phyloP scores from a whole-genome alignment of 2,888 invertebrate genomes.

The Platycnemis pennipes region DNA sequence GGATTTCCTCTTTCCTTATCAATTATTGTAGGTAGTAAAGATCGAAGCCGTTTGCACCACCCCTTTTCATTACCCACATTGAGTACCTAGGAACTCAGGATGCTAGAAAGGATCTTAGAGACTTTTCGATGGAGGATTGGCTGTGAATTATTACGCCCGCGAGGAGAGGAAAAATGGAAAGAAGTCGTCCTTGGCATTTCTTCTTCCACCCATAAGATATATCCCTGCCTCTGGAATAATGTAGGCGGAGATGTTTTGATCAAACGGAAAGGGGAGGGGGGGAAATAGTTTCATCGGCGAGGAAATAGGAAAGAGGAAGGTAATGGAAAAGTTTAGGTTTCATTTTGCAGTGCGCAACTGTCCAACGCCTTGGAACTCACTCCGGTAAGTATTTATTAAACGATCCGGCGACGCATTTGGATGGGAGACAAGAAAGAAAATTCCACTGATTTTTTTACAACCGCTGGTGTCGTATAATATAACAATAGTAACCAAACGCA shows the following conservation, averaged over 20 bases:
- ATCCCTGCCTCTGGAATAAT: not conserved
- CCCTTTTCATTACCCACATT: too few species aligned
- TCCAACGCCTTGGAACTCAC: not conserved
- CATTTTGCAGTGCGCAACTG: not conserved
- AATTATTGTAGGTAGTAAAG: too few species aligned
- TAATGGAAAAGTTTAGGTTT: not conserved
- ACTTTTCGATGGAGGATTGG: not conserved
- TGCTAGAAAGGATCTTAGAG: not conserved
- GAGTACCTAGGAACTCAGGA: too few species aligned
- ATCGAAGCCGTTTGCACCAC: too few species aligned
- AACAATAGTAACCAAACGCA: not conserved
- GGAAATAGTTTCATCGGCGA: not conserved
- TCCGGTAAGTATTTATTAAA: not conserved
- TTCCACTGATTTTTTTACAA: not conserved
- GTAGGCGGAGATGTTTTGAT: not conserved
- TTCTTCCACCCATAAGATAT: not conserved
- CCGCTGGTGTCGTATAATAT: not conserved
- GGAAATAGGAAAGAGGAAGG: not conserved
- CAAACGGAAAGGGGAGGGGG: not conserved
- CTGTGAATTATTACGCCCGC: not conserved
- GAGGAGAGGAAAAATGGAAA: not conserved
- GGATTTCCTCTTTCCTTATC: too few species aligned
- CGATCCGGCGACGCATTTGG: not conserved
- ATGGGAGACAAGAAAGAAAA: not conserved
- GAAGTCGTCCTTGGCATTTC: slow-evolving; percentile 25